phyloP scores from a whole-genome alignment of 1,140 invertebrate genomes.

The Caenorhabditis tropicalis region DNA sequence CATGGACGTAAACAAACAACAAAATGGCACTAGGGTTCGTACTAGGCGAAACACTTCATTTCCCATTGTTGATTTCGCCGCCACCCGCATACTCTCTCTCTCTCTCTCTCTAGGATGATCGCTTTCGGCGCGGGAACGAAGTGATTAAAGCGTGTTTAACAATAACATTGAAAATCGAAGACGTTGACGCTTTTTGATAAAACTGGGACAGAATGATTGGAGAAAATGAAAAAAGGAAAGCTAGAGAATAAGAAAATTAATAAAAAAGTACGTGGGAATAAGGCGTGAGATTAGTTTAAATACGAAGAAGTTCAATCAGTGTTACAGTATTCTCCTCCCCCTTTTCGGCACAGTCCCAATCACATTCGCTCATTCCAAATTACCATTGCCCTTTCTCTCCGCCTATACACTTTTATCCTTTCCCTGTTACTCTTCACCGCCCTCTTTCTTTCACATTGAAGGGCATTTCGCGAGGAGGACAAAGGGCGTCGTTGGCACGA shows the following conservation, averaged over 20 bases:
- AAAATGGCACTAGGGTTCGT: constrained; percentile 33
- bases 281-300: neutral
- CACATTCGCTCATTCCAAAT: neutral
- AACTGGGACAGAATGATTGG: neutral
- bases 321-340: neutral
- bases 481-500: neutral
- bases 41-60: constrained; percentile 36
- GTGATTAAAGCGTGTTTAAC: neutral
- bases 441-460: neutral
- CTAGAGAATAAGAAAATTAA: neutral
- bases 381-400: neutral
- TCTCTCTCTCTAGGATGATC: neutral
- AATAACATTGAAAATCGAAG: constrained; percentile 1
- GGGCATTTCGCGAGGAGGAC: neutral
- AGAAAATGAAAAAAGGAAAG: neutral
- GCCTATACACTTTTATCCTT: neutral
- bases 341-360: neutral
- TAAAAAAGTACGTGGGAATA: neutral
- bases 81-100: no score
- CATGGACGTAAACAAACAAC: constrained; percentile 28
- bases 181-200: neutral
- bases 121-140: neutral
- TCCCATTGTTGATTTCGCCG: neutral
- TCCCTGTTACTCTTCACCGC: neutral
- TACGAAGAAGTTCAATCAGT: constrained; percentile 8